A percentile compares a stretch with the other conserved stretches of the same genome.
phyloP scores from a whole-genome alignment of 1,140 invertebrate species.

The Pseudomyrmex cubaensis region DNA sequence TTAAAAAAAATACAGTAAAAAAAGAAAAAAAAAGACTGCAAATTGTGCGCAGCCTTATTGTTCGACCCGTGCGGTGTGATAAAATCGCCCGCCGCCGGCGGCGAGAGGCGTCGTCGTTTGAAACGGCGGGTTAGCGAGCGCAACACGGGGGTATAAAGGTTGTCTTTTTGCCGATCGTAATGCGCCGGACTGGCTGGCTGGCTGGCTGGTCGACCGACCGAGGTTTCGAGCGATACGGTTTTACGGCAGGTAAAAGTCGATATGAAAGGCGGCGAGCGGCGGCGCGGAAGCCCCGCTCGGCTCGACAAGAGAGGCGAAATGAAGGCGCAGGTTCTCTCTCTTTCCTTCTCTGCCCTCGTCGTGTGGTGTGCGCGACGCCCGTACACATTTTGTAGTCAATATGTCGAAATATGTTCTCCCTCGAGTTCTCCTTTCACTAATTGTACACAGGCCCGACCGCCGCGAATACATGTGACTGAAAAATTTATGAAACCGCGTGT shows the following conservation, averaged over 20 bases:
- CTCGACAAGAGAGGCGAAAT: constrained; percentile 16
- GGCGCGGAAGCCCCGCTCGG: constrained; percentile 23
- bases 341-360: too few relatives aligned
- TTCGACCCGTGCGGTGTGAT: background rate
- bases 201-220: constrained; percentile 6
- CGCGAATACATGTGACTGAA: constrained; percentile 57
- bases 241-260: constrained; percentile 46
- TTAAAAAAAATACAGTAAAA: too few relatives aligned
- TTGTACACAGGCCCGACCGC: constrained; percentile 57
- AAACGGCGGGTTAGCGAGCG: background rate
- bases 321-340: constrained; percentile 39
- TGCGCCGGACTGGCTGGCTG: background rate
- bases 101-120: constrained; percentile 16
- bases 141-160: constrained; percentile 17
- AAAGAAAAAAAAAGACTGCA: background rate
- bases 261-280: constrained; percentile 52
- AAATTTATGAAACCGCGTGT: constrained; percentile 65
- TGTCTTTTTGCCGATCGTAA: constrained; percentile 50
- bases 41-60: background rate
- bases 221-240: constrained; percentile 51
- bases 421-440: constrained; percentile 71
- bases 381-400: constrained; percentile 64
- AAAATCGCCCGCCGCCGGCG: background rate
- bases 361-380: constrained; percentile 4
- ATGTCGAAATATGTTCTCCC: constrained; percentile 63